These are phyloP conservation scores for Drosophila borborema DNA, from an alignment of 2,888 invertebrate species.

Conservation along the genomic window DNA sequence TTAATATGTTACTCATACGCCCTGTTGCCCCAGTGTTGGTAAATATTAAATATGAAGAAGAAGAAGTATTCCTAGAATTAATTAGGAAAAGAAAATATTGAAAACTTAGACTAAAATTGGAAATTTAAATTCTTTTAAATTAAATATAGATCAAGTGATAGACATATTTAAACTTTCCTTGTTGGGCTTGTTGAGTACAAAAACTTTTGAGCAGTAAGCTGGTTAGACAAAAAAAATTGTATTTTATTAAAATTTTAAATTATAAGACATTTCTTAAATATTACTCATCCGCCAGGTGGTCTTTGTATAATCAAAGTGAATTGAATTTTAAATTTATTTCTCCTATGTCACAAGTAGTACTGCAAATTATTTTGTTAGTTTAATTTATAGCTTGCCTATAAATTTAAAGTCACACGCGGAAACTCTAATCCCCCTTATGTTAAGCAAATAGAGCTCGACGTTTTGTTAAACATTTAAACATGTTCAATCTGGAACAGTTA, in stretches of 20 bases:
- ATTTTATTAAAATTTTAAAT: background rate
- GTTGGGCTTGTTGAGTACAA: no score
- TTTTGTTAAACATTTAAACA: background rate
- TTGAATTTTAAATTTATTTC: background rate
- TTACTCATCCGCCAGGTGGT: conserved; percentile 6
- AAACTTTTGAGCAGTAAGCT: no score
- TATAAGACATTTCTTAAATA: background rate
- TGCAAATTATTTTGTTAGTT: background rate
- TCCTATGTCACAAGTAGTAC: background rate
- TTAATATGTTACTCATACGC: background rate
- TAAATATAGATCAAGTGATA: background rate
- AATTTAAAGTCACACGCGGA: background rate
- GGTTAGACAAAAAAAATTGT: background rate
- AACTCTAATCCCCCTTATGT: background rate
- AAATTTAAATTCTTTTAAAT: no score
- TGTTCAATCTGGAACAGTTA: conserved; percentile 4
- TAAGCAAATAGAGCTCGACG: background rate
- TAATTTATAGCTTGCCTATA: background rate
- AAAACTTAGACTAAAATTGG: no score
- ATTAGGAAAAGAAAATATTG: no score
- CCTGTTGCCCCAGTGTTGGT: background rate
- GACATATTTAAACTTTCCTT: background rate
- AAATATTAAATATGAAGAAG: no score
- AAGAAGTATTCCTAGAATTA: no score
- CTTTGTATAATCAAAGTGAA: background rate